Evolutionary conservation across 2,888 invertebrate species (phyloP).

Genomic region (Drosophila kuntzei): DNA sequence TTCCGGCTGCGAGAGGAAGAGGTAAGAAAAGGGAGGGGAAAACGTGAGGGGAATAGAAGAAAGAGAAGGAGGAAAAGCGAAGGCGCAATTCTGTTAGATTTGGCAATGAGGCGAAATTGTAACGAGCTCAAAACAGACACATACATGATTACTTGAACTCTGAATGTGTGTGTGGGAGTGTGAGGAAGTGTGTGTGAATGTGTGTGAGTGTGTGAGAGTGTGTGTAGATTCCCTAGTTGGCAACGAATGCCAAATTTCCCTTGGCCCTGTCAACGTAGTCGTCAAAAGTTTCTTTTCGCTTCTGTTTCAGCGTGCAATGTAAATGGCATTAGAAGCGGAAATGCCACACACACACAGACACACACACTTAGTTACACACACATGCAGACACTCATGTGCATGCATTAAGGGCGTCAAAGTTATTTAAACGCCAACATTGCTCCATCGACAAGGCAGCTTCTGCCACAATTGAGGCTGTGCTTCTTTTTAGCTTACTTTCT

Average conservation of each 20-base stretch:
- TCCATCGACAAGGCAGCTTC: constrained; percentile 44
- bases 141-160: constrained; percentile 17
- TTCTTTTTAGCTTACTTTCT: constrained; percentile 28
- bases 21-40: neutral
- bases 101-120: constrained; percentile 71
- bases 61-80: constrained; percentile 12
- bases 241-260: constrained; percentile 67
- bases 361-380: constrained; percentile 13
- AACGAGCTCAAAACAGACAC: constrained; percentile 53
- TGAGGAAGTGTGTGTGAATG: constrained; percentile 14
- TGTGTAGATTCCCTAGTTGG: constrained; percentile 54
- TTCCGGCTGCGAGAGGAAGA: constrained; percentile 20
- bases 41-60: neutral
- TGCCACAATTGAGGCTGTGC: constrained; percentile 29
- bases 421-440: constrained; percentile 69
- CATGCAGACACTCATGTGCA: constrained; percentile 22
- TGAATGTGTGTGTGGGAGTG: neutral
- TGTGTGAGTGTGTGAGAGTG: constrained; percentile 8
- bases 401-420: constrained; percentile 72
- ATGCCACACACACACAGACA: constrained; percentile 39
- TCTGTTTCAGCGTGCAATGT: constrained; percentile 35
- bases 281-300: constrained; percentile 57
- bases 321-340: constrained; percentile 67
- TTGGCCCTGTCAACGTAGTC: constrained; percentile 62
- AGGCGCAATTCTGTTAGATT: constrained; percentile 57